Base-by-base conservation (phyloP, 2,113 vertebrate genomes). In the Oreochromis spilurus region DNA sequence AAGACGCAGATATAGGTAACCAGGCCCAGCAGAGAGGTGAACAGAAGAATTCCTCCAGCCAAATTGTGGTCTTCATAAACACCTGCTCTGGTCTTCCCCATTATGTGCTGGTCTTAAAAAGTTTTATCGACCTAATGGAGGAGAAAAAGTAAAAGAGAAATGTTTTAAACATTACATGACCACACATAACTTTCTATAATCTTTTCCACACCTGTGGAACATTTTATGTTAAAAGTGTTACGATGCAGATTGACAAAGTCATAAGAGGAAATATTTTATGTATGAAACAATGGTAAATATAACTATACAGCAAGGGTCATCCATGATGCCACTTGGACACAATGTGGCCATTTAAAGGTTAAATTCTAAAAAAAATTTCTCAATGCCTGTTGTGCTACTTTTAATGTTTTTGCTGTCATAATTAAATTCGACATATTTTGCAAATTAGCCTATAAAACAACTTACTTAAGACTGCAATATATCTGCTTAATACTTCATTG, bases 11-110 rank as follows among this genome's bases (percentile, higher is more conserved):
- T 70, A 43, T 70, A 70, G 38, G 13, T 43, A 43, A 43, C 9
- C 5, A 70, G 14, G 38, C 65, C 65, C 21, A 70, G 65, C 65
- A 70, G 38, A 26, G 3, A 24, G 65, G 65, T 70, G 65, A n/a
- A 43, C 13, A 70, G 38, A 24, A 70, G 65, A 43, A 70, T 70
- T 70, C 65, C 65, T 70, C 36, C 65, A 70, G 65, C 65, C 0
- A 70, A 43, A 14, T 6, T 43, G 19, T 0, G 0, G 65, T 70
- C 12, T 24, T 43, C 38, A 43, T 43, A 21, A 70, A 70, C 65
- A 70, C 65, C 65, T 24, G 65, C 38, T 70, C 50, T 70, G 65
- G 5, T 70, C 7, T 43, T 70, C 38, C 38, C 38, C 65, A 70
- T 43, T 70, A 1, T 43, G 38, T 43, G 40, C 17, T 72, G 40